Conservation (phyloP, 1,140 invertebrate species). For the Hermetia illucens region DNA sequence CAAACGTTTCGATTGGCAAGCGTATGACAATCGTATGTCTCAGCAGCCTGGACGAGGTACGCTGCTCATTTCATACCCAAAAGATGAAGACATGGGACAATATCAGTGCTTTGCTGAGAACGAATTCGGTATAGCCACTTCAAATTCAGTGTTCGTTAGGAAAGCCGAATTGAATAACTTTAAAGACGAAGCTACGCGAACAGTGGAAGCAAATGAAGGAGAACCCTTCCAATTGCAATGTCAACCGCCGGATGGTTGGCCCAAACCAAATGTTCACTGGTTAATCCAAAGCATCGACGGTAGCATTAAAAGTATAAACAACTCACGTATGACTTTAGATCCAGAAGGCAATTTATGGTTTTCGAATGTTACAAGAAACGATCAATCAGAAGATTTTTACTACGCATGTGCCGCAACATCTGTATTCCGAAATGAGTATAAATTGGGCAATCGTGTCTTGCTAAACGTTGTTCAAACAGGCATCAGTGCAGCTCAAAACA, state of each 20-base stretch:
- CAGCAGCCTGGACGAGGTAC: conserved; percentile 86
- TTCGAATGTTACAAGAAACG: conserved; percentile 77
- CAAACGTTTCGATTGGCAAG: conserved; percentile 74
- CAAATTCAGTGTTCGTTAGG: conserved; percentile 88
- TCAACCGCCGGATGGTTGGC: conserved; percentile 85
- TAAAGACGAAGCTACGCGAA: conserved; percentile 54
- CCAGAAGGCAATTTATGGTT: conserved; percentile 90
- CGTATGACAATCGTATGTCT: conserved; percentile 85
- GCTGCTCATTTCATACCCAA: conserved; percentile 72
- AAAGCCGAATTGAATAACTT: conserved; percentile 89
- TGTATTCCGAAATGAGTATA: conserved; percentile 76
- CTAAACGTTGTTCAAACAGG: conserved; percentile 66
- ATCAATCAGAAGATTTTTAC: conserved; percentile 64
- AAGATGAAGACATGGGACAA: conserved; percentile 85
- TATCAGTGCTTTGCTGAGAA: conserved; percentile 97
- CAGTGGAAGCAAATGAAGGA: conserved; percentile 63
- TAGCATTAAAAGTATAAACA: conserved; percentile 76
- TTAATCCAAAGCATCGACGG: conserved; percentile 60
- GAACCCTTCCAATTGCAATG: conserved; percentile 76
- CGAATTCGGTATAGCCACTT: conserved; percentile 84
- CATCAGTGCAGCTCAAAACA: conserved; percentile 58
- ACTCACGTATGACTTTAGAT: conserved; percentile 83
- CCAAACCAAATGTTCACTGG: conserved; percentile 89
- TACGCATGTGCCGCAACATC: conserved; percentile 86
- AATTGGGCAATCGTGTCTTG: conserved; percentile 70